These are phyloP conservation scores for Diadegma fenestrale DNA, from an alignment of 2,888 invertebrate genomes.

Conservation along the genomic window DNA sequence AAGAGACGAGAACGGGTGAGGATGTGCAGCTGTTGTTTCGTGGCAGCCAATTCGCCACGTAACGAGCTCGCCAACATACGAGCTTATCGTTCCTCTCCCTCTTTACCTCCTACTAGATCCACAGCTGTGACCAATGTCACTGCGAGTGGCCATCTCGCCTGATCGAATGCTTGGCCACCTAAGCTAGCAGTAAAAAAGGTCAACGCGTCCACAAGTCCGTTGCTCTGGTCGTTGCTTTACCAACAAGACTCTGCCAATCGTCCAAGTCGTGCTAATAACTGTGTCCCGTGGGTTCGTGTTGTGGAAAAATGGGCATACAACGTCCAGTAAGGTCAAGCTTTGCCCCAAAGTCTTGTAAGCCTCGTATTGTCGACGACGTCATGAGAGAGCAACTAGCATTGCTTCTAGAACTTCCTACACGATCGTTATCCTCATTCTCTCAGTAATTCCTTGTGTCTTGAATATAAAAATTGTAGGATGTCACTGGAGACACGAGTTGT, in stretches of 20 bases:
- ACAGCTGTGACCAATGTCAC: conserved; percentile 22
- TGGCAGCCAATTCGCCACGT: conserved; percentile 70
- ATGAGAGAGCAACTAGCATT: conserved; percentile 32
- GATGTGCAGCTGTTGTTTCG: conserved; percentile 59
- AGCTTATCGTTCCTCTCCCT: conserved; percentile 40
- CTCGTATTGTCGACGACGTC: conserved; percentile 28
- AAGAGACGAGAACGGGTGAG: conserved; percentile 34
- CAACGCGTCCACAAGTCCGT: neutral
- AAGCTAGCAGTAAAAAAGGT: neutral
- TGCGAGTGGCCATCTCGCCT: neutral
- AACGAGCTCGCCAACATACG: conserved; percentile 67
- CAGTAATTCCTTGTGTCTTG: neutral
- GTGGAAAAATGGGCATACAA: conserved; percentile 23
- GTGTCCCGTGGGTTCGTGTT: neutral
- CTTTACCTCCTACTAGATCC: conserved; percentile 7
- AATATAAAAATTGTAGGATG: neutral
- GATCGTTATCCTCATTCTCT: conserved; percentile 50
- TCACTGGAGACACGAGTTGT: neutral
- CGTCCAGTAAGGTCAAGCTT: conserved; percentile 49
- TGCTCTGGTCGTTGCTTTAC: neutral
- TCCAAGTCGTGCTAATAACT: conserved; percentile 23
- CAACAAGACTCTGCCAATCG: conserved; percentile 15
- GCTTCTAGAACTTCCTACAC: conserved; percentile 31
- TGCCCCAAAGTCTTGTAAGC: conserved; percentile 41
- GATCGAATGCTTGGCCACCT: conserved; percentile 30